phyloP scores from a whole-genome alignment of 2,888 invertebrate species.

The Agrilus cyanescens region DNA sequence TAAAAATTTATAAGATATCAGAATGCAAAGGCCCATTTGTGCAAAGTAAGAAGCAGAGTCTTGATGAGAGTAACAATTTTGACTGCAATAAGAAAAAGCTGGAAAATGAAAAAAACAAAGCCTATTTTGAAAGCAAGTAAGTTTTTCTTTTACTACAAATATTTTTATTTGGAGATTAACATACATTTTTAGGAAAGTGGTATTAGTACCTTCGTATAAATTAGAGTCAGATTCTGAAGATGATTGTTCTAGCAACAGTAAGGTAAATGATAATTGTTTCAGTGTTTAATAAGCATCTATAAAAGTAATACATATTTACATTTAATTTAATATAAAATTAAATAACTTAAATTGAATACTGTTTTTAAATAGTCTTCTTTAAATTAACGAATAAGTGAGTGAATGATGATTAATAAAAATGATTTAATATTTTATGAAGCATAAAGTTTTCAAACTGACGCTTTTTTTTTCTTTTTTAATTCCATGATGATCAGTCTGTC shows the following conservation, averaged over 20 bases:
- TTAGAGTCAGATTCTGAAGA: conserved; percentile 36
- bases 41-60: not conserved
- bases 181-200: conserved; percentile 38
- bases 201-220: conserved; percentile 46
- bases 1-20: conserved; percentile 22
- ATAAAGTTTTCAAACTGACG: conserved; percentile 37
- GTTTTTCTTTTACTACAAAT: not conserved
- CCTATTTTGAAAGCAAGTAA: not conserved
- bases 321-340: no score
- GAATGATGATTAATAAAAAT: conserved; percentile 6
- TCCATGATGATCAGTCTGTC: conserved; percentile 32
- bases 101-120: conserved; percentile 2
- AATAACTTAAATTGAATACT: no score
- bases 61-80: not conserved
- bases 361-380: not conserved
- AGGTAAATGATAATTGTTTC: not conserved
- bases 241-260: conserved; percentile 14
- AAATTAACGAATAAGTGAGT: not conserved
- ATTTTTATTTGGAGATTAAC: conserved; percentile 1
- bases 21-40: conserved; percentile 6
- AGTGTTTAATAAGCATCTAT: conserved; percentile 5
- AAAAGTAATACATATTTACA: no score
- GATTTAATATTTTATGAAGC: conserved; percentile 6
- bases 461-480: conserved; percentile 11
- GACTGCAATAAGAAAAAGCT: not conserved